Conservation (phyloP, 2,888 invertebrate species). For the Pedicia rivosa region DNA sequence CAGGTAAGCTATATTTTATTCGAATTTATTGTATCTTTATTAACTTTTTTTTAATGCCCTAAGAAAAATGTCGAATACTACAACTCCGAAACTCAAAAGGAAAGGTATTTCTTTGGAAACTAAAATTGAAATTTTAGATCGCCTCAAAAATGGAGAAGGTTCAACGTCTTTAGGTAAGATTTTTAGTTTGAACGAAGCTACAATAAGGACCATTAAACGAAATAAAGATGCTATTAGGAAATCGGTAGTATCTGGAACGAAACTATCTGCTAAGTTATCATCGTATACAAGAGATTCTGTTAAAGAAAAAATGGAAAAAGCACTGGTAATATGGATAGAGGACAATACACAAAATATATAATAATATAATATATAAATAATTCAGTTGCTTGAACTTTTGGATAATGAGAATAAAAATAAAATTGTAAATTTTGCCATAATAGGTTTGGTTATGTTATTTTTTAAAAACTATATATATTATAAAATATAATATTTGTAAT, state of each 20-base stretch:
- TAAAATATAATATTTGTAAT: too few relatives aligned
- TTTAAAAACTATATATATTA: too few relatives aligned
- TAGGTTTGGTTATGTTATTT: too few relatives aligned
- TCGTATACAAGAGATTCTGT: slow-evolving; percentile 11
- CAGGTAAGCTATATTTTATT: too few relatives aligned
- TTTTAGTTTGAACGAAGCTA: slow-evolving; percentile 10
- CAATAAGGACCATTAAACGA: slow-evolving; percentile 10
- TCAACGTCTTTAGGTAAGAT: slow-evolving; percentile 10
- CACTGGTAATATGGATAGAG: slow-evolving; percentile 11
- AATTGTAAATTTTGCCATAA: too few relatives aligned
- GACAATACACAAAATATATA: slow-evolving; percentile 11
- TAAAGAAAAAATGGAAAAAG: slow-evolving; percentile 13
- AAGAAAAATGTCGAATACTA: slow-evolving; percentile 1
- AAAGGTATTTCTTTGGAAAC: slow-evolving; percentile 3
- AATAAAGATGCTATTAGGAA: slow-evolving; percentile 9
- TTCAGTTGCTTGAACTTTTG: slow-evolving; percentile 2
- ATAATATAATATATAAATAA: slow-evolving; percentile 1
- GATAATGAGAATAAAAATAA: slow-evolving; percentile 3
- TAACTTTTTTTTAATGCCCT: too few relatives aligned
- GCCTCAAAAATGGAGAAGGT: slow-evolving; percentile 9
- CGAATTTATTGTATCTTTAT: too few relatives aligned
- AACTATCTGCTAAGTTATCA: slow-evolving; percentile 8
- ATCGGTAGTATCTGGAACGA: slow-evolving; percentile 10
- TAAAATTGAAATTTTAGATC: slow-evolving; percentile 10
- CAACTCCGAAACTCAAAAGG: slow-evolving; percentile 3